Base-by-base conservation (phyloP, 2,888 invertebrate species). In the Leptogaster cylindrica region DNA sequence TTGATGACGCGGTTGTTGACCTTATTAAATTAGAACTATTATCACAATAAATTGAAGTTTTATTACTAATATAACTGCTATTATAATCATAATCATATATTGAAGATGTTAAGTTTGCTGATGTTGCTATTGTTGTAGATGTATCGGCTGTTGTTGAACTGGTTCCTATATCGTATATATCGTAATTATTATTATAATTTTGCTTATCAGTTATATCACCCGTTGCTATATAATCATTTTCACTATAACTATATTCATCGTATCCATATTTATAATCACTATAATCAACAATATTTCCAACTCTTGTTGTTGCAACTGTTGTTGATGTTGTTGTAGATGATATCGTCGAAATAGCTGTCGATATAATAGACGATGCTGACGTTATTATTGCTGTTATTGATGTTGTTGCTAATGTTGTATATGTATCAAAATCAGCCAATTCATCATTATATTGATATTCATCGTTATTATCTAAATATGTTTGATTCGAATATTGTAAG, bases 131-230 rank as follows among this genome's bases (percentile, higher is more conserved):
- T 46, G 66, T 70, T 33, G 51, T 63, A 18, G 66, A n/a, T 12
- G 68, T 28, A 7, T 51, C 41, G 39, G 68, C 68, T 44, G 64
- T 65, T 27, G 65, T 39, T 52, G 70, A 68, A 50, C 39, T 28
- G 12, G 46, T 39, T 46, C 68, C 65, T 25, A 39, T 51, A 28
- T 65, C 52, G 12, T 65, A 65, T 27, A 65, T 51, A 74, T 76
- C 77, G 63, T 83, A 83, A 58, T 73, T 73, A 65, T 74, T 74
- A 68, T 73, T 74, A 55, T 72, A 73, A 65, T 69, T 72, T 67
- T 72, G 70, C 66, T 71, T 72, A 71, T 73, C 70, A 52, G 72
- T 75, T 52, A 73, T 74, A 63, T 75, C 75, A 58, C 73, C 72
- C 23, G 74, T 72, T 10, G 72, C 73, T 46, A 74, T 75, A 68